Percentiles rank a stretch among this genome's conserved stretches.
These are phyloP conservation scores for Pipistrellus pygmaeus DNA, from an alignment of 2,797 vertebrate genomes.

Conservation along the genomic window DNA sequence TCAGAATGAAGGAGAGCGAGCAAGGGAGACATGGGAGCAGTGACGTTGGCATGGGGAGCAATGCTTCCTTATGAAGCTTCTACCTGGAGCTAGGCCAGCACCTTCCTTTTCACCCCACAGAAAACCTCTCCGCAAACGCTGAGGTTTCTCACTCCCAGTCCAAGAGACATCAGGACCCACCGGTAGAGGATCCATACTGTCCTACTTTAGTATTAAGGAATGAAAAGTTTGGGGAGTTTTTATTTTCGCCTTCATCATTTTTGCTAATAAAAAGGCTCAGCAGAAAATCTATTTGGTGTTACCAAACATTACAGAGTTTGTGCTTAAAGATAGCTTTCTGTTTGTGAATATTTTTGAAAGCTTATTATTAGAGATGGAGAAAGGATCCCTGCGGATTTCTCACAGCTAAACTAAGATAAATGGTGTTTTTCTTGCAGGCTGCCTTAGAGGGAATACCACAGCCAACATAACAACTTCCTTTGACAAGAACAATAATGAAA, in stretches of 20 bases:
- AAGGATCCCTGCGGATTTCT: constrained; percentile 51
- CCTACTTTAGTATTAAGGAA: background rate
- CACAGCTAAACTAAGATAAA: constrained; percentile 72
- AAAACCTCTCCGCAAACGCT: background rate
- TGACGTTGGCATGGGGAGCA: background rate
- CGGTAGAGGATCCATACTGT: background rate
- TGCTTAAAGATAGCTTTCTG: constrained; percentile 46
- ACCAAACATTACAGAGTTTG: background rate
- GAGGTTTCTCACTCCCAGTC: background rate
- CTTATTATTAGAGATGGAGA: constrained; percentile 46
- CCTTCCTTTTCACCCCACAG: background rate
- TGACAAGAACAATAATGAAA: constrained; percentile 64
- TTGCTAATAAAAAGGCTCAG: constrained; percentile 2
- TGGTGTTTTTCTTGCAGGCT: constrained; percentile 60
- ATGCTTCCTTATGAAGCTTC: background rate
- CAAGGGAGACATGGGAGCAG: background rate
- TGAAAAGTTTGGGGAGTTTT: background rate
- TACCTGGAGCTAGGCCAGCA: background rate
- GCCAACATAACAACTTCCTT: constrained; percentile 25
- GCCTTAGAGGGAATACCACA: constrained; percentile 49
- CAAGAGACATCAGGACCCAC: background rate
- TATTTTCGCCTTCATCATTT: background rate
- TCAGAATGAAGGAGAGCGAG: background rate
- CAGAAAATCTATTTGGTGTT: background rate
- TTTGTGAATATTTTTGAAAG: constrained; percentile 60